These are phyloP conservation scores for Bombus sylvicola DNA, from an alignment of 1,140 invertebrate species.

Conservation along the genomic window DNA sequence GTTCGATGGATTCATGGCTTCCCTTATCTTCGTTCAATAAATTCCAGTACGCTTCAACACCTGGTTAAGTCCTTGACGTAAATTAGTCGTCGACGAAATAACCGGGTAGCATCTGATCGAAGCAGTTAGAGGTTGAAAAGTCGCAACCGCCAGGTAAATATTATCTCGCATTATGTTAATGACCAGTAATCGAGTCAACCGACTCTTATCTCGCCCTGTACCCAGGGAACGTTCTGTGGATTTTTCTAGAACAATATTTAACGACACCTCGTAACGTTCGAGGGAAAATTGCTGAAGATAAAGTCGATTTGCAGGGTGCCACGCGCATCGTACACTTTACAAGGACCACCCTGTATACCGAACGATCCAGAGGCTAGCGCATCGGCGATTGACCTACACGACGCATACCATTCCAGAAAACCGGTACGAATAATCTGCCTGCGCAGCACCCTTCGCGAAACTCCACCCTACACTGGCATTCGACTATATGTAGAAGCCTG, in stretches of 20 bases:
- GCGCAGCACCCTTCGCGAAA: slow-evolving; percentile 55
- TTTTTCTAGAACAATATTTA: not conserved
- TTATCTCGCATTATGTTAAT: slow-evolving; percentile 12
- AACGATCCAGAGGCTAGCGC: not conserved
- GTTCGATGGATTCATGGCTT: not conserved
- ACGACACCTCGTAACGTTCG: too few species aligned
- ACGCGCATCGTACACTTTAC: not conserved
- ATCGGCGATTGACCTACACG: slow-evolving; percentile 31
- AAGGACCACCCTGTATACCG: slow-evolving; percentile 18
- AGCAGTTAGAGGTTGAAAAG: not conserved
- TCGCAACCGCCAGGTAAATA: not conserved
- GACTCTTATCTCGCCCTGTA: not conserved
- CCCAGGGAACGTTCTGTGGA: not conserved
- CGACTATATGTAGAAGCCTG: slow-evolving; percentile 70
- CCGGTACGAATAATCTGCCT: slow-evolving; percentile 71
- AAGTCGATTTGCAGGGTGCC: not conserved
- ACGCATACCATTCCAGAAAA: slow-evolving; percentile 69
- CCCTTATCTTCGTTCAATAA: slow-evolving; percentile 26
- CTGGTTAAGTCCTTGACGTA: not conserved
- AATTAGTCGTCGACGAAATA: not conserved
- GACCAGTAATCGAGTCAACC: not conserved
- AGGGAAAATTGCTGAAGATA: too few species aligned
- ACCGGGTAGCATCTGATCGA: not conserved
- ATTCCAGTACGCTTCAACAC: not conserved
- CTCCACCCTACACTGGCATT: slow-evolving; percentile 57